Base-by-base conservation (phyloP, 1,140 invertebrate species). In the Lepeophtheirus salmonis region DNA sequence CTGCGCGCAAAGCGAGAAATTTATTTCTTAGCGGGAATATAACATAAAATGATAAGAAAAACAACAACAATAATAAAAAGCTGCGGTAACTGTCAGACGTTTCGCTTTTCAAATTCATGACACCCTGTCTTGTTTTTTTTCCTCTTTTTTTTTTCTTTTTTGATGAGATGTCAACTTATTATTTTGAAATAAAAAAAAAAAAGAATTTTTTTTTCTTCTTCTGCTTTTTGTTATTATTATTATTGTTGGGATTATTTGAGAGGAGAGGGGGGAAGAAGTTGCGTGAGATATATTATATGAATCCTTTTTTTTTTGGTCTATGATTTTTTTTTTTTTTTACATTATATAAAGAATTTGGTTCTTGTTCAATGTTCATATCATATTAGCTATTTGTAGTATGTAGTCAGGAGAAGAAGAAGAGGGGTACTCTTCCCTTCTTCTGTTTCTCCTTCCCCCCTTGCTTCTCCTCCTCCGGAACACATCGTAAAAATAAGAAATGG, bases 401-500 rank as follows among this genome's bases (percentile, higher is more conserved):
- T 10, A 41, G 30, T 10, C 30, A 41, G 30, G n/a, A 41, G 30
- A 41, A 41, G 30, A 41, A 41, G 30, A 41, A 41, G 6, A 41
- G n/a, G 6, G n/a, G n/a, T 61, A 25, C 50, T 48, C 30, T 22
- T 23, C 41, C 59, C 57, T 62, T 22, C 12, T 22, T 22, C 50
- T 21, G 13, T 52, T 24, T 13, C 24, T 54, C 61, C 30, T 53
- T 51, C 51, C 20, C 41, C 16, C n/a, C n/a, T n/a, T n/a, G n/a
- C n/a, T n/a, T n/a, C n/a, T n/a, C n/a, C 50, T 52, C 23, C 50
- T 60, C 51, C 54, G 17, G 51, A 41, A 54, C 50, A 48, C 50
- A 22, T 50, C 30, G 30, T 41, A 41, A 41, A 41, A 41, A 41
- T 41, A 41, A 41, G 30, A 41, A 41, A 41, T 41, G 30, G 30